Percentiles rank a stretch among this genome's conserved stretches.
phyloP scores from a whole-genome alignment of 2,888 invertebrate species.

The Lithophane socia region DNA sequence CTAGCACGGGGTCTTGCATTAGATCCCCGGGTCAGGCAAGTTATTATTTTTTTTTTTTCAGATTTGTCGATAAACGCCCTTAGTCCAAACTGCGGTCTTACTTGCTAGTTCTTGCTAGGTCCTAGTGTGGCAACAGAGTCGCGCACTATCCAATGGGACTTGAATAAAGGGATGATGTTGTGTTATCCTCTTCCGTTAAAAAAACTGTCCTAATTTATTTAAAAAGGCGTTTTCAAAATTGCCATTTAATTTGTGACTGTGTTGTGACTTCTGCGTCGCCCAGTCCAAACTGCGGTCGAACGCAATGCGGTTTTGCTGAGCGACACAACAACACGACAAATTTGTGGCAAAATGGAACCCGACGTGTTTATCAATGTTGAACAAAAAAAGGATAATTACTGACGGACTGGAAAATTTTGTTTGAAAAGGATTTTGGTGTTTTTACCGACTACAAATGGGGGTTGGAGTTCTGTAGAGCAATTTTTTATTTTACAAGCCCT shows the following conservation, averaged over 20 bases:
- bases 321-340: slow-evolving; percentile 21
- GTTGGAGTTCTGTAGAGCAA: not conserved
- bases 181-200: not conserved
- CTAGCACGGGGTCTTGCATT: too few relatives aligned
- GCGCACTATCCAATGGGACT: not conserved
- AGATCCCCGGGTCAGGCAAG: too few relatives aligned
- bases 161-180: too few relatives aligned
- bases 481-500: not conserved
- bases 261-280: slow-evolving; percentile 5
- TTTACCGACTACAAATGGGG: not conserved
- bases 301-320: slow-evolving; percentile 43
- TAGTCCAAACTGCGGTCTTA: too few relatives aligned
- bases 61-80: too few relatives aligned
- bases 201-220: not conserved
- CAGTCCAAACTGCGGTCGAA: slow-evolving; percentile 23
- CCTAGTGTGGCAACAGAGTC: not conserved
- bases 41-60: too few relatives aligned
- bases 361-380: slow-evolving; percentile 35
- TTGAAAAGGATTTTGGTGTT: slow-evolving; percentile 15
- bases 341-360: slow-evolving; percentile 43
- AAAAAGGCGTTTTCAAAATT: not conserved
- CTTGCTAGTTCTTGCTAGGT: too few relatives aligned
- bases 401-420: not conserved
- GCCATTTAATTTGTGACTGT: slow-evolving; percentile 1
- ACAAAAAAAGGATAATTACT: slow-evolving; percentile 7